phyloP scores from a whole-genome alignment of 2,888 invertebrate genomes.

The Dexiosoma caninum region DNA sequence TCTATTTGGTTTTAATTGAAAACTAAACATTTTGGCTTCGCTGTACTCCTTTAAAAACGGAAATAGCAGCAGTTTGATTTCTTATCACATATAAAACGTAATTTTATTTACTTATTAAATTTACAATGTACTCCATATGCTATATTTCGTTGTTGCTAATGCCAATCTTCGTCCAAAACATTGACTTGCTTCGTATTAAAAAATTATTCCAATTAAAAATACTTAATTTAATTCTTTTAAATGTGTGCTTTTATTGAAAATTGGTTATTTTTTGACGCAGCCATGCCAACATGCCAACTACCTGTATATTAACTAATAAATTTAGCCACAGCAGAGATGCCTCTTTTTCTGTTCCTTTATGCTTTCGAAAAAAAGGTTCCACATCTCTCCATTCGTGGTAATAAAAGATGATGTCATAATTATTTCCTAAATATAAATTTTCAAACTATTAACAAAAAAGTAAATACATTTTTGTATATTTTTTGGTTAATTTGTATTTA shows the following conservation, averaged over 20 bases:
- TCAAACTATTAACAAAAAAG: background rate
- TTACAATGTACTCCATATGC: no score
- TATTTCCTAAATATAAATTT: constrained; percentile 12
- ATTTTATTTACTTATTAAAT: no score
- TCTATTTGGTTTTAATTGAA: no score
- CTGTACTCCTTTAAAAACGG: no score
- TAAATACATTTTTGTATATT: constrained; percentile 8
- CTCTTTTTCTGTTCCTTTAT: background rate
- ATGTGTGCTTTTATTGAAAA: background rate
- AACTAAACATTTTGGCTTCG: no score
- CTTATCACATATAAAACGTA: no score
- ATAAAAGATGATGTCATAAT: constrained; percentile 56
- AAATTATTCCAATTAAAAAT: background rate
- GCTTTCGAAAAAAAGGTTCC: background rate
- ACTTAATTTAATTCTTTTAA: background rate
- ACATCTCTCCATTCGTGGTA: constrained; percentile 9
- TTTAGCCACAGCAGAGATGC: constrained; percentile 9
- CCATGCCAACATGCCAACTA: constrained; percentile 19
- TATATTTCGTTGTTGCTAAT: no score
- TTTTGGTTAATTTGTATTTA: background rate
- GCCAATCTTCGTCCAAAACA: no score
- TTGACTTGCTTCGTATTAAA: no score
- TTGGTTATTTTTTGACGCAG: background rate
- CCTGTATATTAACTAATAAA: constrained; percentile 25
- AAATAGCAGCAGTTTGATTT: no score